These are phyloP conservation scores for Nebria ingens DNA, from an alignment of 1,140 invertebrate species.

Conservation along the genomic window DNA sequence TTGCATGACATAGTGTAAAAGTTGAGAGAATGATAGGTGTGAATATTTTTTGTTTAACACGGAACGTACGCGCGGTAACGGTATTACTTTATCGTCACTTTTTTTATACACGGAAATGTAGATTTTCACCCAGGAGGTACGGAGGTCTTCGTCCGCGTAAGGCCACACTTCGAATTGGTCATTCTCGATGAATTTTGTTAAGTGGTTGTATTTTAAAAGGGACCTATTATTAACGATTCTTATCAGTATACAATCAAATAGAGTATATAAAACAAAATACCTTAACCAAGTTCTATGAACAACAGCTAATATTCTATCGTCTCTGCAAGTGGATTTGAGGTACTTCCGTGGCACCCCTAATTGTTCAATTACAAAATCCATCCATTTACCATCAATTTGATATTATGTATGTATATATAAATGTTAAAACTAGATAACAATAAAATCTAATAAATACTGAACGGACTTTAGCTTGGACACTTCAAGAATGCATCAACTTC, in stretches of 20 bases:
- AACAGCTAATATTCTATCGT: conserved; percentile 45
- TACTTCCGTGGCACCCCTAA: conserved; percentile 52
- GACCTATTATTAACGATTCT: conserved; percentile 25
- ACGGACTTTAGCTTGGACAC: too few relatives aligned
- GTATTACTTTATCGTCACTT: conserved; percentile 54
- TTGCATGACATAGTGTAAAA: conserved; percentile 67
- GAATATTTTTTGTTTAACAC: conserved; percentile 41
- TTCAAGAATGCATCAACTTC: too few relatives aligned
- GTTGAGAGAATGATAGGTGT: conserved; percentile 61
- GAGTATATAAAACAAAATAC: conserved; percentile 25
- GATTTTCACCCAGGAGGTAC: conserved; percentile 46
- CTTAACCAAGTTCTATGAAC: conserved; percentile 58
- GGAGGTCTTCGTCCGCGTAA: conserved; percentile 44
- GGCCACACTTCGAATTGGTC: conserved; percentile 32
- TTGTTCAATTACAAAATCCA: conserved; percentile 50
- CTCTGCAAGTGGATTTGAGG: conserved; percentile 42
- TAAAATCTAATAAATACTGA: too few relatives aligned
- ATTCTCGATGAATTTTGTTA: conserved; percentile 35
- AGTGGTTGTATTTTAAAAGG: conserved; percentile 40
- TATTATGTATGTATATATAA: too few relatives aligned
- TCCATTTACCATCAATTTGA: conserved; percentile 25
- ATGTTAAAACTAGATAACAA: too few relatives aligned
- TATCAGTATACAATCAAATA: conserved; percentile 5
- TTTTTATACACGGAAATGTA: conserved; percentile 53
- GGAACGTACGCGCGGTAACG: conserved; percentile 51